These are phyloP conservation scores for Agrilus mali DNA, from an alignment of 2,888 invertebrate species.

Conservation along the genomic window DNA sequence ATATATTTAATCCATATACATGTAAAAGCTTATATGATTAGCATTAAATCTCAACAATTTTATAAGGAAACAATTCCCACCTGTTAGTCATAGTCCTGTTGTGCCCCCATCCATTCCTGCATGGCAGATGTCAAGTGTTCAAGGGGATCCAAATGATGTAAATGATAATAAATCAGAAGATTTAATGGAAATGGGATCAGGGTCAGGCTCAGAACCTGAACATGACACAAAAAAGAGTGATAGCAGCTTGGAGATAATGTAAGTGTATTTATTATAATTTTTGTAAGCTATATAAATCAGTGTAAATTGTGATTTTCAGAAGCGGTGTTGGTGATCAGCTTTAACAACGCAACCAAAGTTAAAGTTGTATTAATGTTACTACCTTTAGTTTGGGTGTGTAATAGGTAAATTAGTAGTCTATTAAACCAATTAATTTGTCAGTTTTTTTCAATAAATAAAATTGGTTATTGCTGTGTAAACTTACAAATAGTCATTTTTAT, in stretches of 20 bases:
- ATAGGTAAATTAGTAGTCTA: no score
- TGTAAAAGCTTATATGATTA: neutral
- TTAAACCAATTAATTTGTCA: no score
- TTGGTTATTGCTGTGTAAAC: no score
- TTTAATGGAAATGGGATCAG: slow-evolving; percentile 37
- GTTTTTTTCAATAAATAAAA: no score
- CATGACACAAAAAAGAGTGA: slow-evolving; percentile 64
- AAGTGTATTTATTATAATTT: slow-evolving; percentile 17
- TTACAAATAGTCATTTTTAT: no score
- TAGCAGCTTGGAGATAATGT: slow-evolving; percentile 65
- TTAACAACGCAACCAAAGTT: no score
- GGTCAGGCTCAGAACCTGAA: slow-evolving; percentile 54
- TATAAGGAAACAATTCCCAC: slow-evolving; percentile 65
- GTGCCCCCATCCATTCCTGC: slow-evolving; percentile 64
- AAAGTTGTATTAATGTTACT: no score
- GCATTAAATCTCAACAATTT: slow-evolving; percentile 7
- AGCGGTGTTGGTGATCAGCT: neutral
- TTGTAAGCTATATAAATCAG: no score
- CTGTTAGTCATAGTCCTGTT: slow-evolving; percentile 44
- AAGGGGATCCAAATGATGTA: slow-evolving; percentile 36
- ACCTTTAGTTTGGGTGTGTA: no score
- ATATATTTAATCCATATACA: slow-evolving; percentile 3
- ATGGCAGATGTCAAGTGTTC: slow-evolving; percentile 62
- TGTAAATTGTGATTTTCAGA: slow-evolving; percentile 1
- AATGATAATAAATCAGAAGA: slow-evolving; percentile 37